Evolutionary conservation across 2,888 invertebrate genomes (phyloP), one percentile per base, ranked within the genome.

Genomic region (Ceriagrion tenellum): DNA sequence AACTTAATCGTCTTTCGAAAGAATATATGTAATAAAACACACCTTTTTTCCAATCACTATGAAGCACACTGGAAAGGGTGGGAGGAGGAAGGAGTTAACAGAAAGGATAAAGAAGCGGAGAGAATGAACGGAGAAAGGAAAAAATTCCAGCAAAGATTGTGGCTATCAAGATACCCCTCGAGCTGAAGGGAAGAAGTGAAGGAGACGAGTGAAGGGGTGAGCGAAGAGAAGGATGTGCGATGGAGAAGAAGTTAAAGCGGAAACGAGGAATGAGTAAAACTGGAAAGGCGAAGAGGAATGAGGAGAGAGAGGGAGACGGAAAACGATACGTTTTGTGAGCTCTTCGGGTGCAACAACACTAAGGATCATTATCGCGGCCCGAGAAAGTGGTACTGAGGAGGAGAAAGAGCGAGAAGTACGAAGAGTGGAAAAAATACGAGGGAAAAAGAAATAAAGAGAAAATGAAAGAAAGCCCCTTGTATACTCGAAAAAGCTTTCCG

Each of bases 281-380:
- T 47, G 47, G 35, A 63, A 40, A 16, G 59, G 63, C 26, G 69
- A 63, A 47, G n/a, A 63, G 16, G 47, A n/a, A 35, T 0, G 63
- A n/a, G 26, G 18, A 20, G 26, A 8, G 16, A 26, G 40, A 59
- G 26, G n/a, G 10, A 30, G 26, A 91, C 35, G 59, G 23, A 56
- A 59, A 59, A 59, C 90, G 56, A 90, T 90, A 56, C 55, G 90
- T n/a, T 59, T 56, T 90, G 40, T 59, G 59, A 59, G 59, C 56
- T 91, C 59, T 59, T 91, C 35, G 90, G 59, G 90, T 59, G 59
- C 56, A 59, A 89, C n/a, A 81, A 81, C 81, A 81, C 81, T 35
- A 81, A 81, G 81, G 81, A 81, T 81, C 81, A 81, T 81, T 81
- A 81, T 81, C 81, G 81, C 81, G 13, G 81, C 81, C 81, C 81